Evolutionary conservation across 1,140 invertebrate species (phyloP), one percentile per base, ranked within the genome.

Genomic region (Holcopasites calliopsidis): DNA sequence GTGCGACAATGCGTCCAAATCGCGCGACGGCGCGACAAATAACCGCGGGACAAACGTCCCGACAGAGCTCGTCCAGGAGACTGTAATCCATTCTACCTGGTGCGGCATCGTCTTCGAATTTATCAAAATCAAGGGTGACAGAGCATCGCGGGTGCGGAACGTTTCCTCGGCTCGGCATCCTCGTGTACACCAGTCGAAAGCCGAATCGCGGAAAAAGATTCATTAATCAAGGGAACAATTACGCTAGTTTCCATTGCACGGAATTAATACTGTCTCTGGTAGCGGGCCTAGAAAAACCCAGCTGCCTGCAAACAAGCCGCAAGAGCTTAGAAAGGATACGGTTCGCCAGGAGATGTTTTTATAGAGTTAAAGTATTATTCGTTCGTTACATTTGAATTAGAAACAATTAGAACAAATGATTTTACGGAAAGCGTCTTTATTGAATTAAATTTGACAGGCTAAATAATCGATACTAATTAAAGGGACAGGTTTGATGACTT

Each of bases 111-210:
- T n/a, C 69, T 38, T 61, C 69, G 44, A 71, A 71, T 71, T 61
- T 62, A 71, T 71, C 69, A 61, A 62, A 71, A 71, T 71, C 69
- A 71, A 49, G 5, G 33, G 23, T 11, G 57, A 71, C 69, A 71
- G 69, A 28, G 13, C 1, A 31, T n/a, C n/a, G 4, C 8, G 1
- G 28, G 16, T 10, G 18, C 13, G 38, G 38, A 18, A 18, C 11
- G 44, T 33, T 38, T 50, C 44, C 26, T 58, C 21, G 16, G n/a
- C 26, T 35, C 52, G n/a, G 21, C 31, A 50, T 61, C 44, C 21
- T 10, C 31, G 31, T 3, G 8, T 1, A 10, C 11, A 47, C 13
- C 40, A 13, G 28, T 26, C 21, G 35, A 61, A 42, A 44, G 10
- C 33, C 7, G 35, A n/a, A 31, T 52, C 52, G 7, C n/a, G 31